phyloP scores from a whole-genome alignment of 2,888 invertebrate species.

The Hyles lineata region DNA sequence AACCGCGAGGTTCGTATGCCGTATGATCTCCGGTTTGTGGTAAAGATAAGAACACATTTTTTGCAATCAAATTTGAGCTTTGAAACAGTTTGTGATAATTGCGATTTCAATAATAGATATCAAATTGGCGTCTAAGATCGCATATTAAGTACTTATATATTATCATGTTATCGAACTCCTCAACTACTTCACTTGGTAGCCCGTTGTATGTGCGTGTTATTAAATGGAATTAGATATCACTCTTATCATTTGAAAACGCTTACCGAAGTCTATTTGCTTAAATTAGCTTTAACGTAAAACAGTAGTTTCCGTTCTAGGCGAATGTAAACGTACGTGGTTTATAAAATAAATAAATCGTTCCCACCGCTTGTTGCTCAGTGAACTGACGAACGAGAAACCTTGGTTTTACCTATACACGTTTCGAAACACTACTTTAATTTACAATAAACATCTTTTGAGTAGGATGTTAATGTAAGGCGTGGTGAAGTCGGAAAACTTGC shows the following conservation, averaged over 20 bases:
- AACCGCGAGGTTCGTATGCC: too few relatives aligned
- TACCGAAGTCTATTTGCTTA: conserved; percentile 14
- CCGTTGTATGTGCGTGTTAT: neutral
- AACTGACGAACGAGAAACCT: conserved; percentile 59
- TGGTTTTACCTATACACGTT: conserved; percentile 58
- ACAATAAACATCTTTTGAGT: conserved; percentile 61
- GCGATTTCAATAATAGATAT: neutral
- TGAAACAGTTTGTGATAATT: too few relatives aligned
- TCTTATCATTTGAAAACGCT: conserved; percentile 13
- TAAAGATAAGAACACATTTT: too few relatives aligned
- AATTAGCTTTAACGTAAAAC: conserved; percentile 23
- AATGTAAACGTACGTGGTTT: conserved; percentile 64
- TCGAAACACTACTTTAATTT: conserved; percentile 58
- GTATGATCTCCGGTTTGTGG: too few relatives aligned
- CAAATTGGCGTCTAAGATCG: neutral
- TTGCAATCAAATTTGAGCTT: too few relatives aligned
- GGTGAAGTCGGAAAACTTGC: neutral
- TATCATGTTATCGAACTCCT: neutral
- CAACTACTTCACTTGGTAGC: neutral
- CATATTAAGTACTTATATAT: conserved; percentile 1
- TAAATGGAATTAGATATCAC: neutral
- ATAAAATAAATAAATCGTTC: conserved; percentile 75
- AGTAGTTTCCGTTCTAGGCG: conserved; percentile 56
- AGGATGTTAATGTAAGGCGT: conserved; percentile 43
- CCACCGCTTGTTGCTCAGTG: conserved; percentile 60